Percentiles rank a stretch among this genome's conserved stretches.
These are phyloP conservation scores for Mya arenaria DNA, from an alignment of 1,140 invertebrate genomes.

Conservation along the genomic window DNA sequence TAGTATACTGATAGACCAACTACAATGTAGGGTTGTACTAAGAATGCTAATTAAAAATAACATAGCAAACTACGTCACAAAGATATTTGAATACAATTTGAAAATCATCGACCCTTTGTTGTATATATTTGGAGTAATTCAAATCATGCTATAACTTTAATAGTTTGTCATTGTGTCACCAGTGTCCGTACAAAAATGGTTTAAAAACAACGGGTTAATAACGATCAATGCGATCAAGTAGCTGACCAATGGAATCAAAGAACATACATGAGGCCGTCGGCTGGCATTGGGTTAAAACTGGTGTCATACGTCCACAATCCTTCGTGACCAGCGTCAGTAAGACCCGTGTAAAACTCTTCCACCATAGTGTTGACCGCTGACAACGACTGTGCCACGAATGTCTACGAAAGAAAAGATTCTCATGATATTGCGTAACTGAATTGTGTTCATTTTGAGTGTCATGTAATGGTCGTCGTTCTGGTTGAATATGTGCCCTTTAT, in stretches of 20 bases:
- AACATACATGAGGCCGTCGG: constrained; percentile 26
- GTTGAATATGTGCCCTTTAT: too few relatives aligned
- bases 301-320: constrained; percentile 50
- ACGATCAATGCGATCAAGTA: background rate
- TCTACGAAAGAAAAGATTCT: too few relatives aligned
- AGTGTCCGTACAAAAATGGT: background rate
- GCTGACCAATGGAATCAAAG: background rate
- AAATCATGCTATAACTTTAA: background rate
- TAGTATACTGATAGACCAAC: too few relatives aligned
- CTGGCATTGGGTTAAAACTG: constrained; percentile 26
- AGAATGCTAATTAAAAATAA: too few relatives aligned
- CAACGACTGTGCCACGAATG: too few relatives aligned
- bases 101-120: background rate
- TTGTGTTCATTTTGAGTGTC: too few relatives aligned
- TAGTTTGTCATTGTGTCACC: background rate
- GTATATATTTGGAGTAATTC: background rate
- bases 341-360: constrained; percentile 36
- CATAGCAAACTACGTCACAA: too few relatives aligned
- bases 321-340: constrained; percentile 34
- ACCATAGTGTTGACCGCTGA: too few relatives aligned
- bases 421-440: too few relatives aligned
- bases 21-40: too few relatives aligned
- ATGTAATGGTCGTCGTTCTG: too few relatives aligned
- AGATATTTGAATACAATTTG: background rate
- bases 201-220: background rate